These are phyloP conservation scores for Chiloscyllium punctatum DNA, from an alignment of 2,797 vertebrate genomes.

Conservation along the genomic window DNA sequence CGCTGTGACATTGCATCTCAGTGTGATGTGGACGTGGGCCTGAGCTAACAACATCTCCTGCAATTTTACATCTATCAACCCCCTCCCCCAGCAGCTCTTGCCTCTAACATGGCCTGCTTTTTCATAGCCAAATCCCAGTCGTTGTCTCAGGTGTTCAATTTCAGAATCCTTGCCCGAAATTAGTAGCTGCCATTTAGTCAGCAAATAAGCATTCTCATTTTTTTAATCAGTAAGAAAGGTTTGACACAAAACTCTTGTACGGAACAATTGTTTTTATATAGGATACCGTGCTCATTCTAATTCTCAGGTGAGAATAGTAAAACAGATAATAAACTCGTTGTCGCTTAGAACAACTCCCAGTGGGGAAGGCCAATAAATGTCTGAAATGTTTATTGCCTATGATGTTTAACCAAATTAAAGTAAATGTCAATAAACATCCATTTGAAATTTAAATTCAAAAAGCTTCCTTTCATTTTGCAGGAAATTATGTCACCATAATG, in stretches of 20 bases:
- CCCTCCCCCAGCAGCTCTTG: no score
- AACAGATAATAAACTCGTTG: background rate
- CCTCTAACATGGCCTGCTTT: background rate
- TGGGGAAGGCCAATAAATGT: background rate
- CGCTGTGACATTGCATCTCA: no score
- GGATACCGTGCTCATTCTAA: background rate
- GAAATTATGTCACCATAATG: background rate
- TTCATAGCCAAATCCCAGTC: background rate
- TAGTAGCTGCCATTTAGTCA: background rate
- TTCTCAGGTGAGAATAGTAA: background rate
- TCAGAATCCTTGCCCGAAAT: background rate
- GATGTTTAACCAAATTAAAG: background rate
- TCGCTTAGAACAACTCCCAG: background rate
- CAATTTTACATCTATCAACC: background rate
- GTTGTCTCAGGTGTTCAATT: background rate
- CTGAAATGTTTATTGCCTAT: background rate
- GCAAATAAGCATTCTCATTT: background rate
- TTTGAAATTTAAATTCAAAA: background rate
- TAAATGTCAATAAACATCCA: background rate
- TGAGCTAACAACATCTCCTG: background rate
- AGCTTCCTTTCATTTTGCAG: background rate
- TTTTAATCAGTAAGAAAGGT: background rate
- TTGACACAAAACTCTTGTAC: background rate
- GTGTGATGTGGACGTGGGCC: no score
- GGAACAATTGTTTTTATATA: background rate